Base-by-base conservation (phyloP, 2,797 vertebrate species). In the Gobio occitaniae region DNA sequence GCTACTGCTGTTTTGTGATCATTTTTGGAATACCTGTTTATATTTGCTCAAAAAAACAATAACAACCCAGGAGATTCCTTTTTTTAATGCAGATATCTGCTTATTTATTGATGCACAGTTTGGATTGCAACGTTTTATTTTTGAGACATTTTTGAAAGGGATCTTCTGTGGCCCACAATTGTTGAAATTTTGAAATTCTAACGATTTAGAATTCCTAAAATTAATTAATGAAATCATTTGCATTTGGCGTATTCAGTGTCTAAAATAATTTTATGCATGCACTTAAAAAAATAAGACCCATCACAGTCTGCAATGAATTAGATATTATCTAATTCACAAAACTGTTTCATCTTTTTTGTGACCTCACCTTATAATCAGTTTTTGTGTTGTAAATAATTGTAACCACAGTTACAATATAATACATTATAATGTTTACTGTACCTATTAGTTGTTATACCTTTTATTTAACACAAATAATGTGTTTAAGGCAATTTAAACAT, bases 121-220 rank as follows among this genome's bases (percentile, higher is more conserved):
- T 77, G 61, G 13, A 71, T 71, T n/a, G 54, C 47, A 56, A 74
- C 72, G 65, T 79, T 85, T 41, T 79, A 82, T 70, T 82, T 74
- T 63, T 44, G 38, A 74, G 74, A 65, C 52, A 86, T 85, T 86
- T 56, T 84, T 84, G 38, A 89, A 90, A 89, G 86, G 89, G 84
- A 88, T 88, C 47, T 29, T 66, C 29, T 66, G 29, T 68, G 47
- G 17, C 48, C 61, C 47, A 54, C n/a, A 69, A 11, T 52, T 71
- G 59, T 41, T 41, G 13, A 63, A 63, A 63, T 29, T 5, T 15
- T 6, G 12, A 13, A 29, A 63, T 15, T 10, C 4, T 15, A 32
- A 36, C 4, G 0, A 6, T 63, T 29, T 48, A 29, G 41, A 48
- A 79, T 36, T 66, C 15, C 25, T 38, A 9, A 25, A 74, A 82